Conservation (phyloP, 2,888 invertebrate species). For the Andrena chrysosceles region DNA sequence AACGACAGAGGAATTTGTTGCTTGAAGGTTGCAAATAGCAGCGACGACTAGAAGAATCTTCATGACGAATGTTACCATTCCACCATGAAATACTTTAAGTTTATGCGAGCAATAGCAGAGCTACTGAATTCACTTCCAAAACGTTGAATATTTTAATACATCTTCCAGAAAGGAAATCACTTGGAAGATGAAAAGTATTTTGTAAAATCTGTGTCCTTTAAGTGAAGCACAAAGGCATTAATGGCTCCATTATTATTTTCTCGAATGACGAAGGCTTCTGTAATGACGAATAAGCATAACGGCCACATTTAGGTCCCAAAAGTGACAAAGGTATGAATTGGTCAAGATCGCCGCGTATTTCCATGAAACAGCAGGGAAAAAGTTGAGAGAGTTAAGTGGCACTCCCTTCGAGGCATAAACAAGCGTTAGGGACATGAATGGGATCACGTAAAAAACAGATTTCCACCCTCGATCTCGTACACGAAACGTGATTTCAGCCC, state of each 20-base stretch:
- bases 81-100: too few species aligned
- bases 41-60: too few species aligned
- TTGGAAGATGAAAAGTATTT: too few species aligned
- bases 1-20: neutral
- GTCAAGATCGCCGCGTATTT: constrained; percentile 35
- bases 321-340: constrained; percentile 5
- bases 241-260: neutral
- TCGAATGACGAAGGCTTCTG: neutral
- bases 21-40: neutral
- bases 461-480: constrained; percentile 77
- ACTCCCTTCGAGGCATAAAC: constrained; percentile 76
- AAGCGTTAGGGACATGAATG: constrained; percentile 80
- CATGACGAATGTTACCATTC: too few species aligned
- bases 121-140: too few species aligned
- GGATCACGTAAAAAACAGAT: constrained; percentile 83
- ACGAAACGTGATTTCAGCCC: constrained; percentile 74
- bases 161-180: too few species aligned
- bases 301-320: neutral
- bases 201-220: too few species aligned
- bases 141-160: too few species aligned
- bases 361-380: constrained; percentile 28
- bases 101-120: too few species aligned
- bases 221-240: too few species aligned
- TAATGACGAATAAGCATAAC: neutral
- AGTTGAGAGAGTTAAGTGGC: constrained; percentile 66